These are phyloP conservation scores for Fragum sueziense DNA, from an alignment of 2,888 invertebrate species.

Conservation along the genomic window DNA sequence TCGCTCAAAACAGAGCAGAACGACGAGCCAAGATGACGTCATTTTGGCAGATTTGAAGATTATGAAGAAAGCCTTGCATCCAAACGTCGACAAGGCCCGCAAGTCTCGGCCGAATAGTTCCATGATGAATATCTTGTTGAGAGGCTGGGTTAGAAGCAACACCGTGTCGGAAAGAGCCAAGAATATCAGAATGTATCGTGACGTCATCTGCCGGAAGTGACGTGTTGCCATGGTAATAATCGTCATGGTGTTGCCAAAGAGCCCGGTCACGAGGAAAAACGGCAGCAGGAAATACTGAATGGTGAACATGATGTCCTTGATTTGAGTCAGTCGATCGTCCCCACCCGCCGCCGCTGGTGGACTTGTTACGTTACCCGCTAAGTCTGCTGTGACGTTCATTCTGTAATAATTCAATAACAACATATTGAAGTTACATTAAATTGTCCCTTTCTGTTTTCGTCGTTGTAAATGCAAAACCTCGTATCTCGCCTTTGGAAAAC, in stretches of 20 bases:
- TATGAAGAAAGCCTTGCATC: slow-evolving; percentile 69
- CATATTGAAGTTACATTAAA: too few relatives aligned
- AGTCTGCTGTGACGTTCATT: too few relatives aligned
- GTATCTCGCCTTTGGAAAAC: too few relatives aligned
- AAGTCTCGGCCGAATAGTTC: slow-evolving; percentile 61
- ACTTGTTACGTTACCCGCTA: too few relatives aligned
- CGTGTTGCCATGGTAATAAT: slow-evolving; percentile 64
- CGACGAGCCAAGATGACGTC: slow-evolving; percentile 72
- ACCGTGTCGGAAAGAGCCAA: slow-evolving; percentile 66
- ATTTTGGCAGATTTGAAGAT: slow-evolving; percentile 67
- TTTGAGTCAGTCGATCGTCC: not conserved
- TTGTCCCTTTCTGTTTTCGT: too few relatives aligned
- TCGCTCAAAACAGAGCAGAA: slow-evolving; percentile 65
- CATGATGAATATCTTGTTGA: slow-evolving; percentile 67
- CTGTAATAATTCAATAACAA: too few relatives aligned
- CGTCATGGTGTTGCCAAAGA: slow-evolving; percentile 63
- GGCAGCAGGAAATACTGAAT: slow-evolving; percentile 59
- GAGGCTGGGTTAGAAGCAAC: slow-evolving; percentile 62
- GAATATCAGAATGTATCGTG: slow-evolving; percentile 63
- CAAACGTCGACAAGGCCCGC: slow-evolving; percentile 56
- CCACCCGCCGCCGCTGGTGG: not conserved
- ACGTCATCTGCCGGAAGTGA: slow-evolving; percentile 55
- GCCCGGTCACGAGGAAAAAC: slow-evolving; percentile 59
- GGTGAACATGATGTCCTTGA: slow-evolving; percentile 37
- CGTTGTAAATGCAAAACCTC: too few relatives aligned